A percentile compares a stretch with the other conserved stretches of the same genome.
Conservation (phyloP, 2,888 invertebrate genomes). For the Teleogryllus oceanicus region DNA sequence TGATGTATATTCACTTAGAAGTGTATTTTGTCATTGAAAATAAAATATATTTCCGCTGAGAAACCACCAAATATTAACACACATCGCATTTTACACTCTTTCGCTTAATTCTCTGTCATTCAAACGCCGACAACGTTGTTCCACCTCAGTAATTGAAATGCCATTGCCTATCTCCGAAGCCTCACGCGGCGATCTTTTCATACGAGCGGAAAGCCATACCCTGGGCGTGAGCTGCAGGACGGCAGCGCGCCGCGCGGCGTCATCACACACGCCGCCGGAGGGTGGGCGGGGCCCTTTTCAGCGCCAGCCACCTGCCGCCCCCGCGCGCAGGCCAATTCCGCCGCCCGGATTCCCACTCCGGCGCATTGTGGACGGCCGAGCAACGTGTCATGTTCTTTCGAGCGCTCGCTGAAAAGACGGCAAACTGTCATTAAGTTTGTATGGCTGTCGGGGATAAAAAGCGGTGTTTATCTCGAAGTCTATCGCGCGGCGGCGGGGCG, state of each 20-base stretch:
- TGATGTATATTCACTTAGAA: too few relatives aligned
- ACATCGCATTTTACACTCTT: too few relatives aligned
- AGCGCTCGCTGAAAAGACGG: background rate
- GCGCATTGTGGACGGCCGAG: background rate
- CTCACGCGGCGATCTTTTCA: too few relatives aligned
- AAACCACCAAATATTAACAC: too few relatives aligned
- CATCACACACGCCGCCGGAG: background rate
- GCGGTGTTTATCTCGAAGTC: background rate
- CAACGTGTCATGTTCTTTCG: slow-evolving; percentile 9
- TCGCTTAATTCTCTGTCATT: too few relatives aligned
- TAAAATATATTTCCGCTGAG: too few relatives aligned
- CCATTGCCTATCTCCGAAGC: too few relatives aligned
- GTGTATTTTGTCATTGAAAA: too few relatives aligned
- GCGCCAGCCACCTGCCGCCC: background rate
- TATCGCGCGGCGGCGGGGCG: background rate
- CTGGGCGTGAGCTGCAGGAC: background rate
- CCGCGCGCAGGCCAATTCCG: background rate
- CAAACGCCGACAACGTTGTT: too few relatives aligned
- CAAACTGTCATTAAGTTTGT: slow-evolving; percentile 4
- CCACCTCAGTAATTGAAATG: too few relatives aligned
- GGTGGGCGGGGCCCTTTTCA: background rate
- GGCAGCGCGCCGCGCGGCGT: background rate
- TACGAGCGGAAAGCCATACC: background rate
- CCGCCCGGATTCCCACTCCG: background rate
- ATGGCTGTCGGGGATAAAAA: slow-evolving; percentile 9